These are phyloP conservation scores for Tinamus major DNA, from an alignment of 2,797 vertebrate genomes.

Conservation along the genomic window DNA sequence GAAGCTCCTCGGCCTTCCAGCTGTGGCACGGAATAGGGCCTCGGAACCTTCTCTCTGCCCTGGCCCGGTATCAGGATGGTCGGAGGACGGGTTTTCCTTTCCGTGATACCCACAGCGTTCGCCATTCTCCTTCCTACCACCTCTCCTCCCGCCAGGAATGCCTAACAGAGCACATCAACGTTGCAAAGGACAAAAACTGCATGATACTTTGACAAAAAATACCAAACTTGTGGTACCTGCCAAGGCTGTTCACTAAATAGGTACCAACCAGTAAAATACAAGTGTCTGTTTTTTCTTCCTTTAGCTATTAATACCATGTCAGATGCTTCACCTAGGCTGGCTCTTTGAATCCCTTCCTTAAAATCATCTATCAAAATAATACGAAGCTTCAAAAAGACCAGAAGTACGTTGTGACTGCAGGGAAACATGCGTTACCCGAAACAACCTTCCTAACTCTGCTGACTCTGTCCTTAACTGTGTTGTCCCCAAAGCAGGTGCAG, in stretches of 20 bases:
- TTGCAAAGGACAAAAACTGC: background rate
- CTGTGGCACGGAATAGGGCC: no score
- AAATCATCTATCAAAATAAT: background rate
- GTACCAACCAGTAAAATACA: background rate
- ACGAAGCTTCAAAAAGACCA: background rate
- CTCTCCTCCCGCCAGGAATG: background rate
- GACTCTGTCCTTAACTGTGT: no score
- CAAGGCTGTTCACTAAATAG: background rate
- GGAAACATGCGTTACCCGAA: background rate
- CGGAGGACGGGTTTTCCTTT: background rate
- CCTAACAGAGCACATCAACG: background rate
- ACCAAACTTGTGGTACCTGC: background rate
- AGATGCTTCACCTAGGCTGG: background rate
- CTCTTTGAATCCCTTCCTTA: background rate
- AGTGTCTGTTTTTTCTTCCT: background rate
- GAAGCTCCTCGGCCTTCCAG: background rate
- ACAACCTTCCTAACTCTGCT: background rate
- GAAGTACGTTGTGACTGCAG: background rate
- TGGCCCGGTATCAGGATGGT: no score
- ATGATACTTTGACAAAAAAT: background rate
- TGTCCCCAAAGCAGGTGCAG: no score
- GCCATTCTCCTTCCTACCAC: no score
- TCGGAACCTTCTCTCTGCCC: no score
- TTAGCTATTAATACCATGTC: background rate
- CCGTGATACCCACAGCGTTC: no score